Evolutionary conservation across 1,140 invertebrate genomes (phyloP).

Genomic region (Drosophila teissieri): DNA sequence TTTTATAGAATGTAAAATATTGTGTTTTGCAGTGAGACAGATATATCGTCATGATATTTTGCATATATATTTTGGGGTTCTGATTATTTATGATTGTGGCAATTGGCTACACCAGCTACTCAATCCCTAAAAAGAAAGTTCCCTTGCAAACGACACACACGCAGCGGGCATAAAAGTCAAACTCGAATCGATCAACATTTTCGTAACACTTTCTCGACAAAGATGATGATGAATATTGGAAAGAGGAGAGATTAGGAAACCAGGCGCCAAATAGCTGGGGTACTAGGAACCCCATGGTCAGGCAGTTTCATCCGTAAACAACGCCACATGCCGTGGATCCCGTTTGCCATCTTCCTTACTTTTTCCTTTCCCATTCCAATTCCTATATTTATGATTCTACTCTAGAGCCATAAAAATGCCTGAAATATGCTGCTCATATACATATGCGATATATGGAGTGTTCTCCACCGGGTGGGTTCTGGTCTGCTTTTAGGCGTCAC

Average conservation of each 20-base stretch:
- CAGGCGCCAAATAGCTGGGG: conserved; percentile 52
- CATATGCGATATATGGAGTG: conserved; percentile 48
- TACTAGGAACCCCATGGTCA: conserved; percentile 39
- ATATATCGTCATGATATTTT: too few relatives aligned
- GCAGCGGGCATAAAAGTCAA: conserved; percentile 54
- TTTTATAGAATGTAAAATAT: too few relatives aligned
- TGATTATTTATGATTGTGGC: too few relatives aligned
- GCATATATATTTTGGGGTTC: too few relatives aligned
- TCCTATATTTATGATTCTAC: conserved; percentile 22
- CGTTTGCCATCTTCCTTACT: not conserved
- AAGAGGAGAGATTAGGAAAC: conserved; percentile 14
- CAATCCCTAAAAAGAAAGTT: not conserved
- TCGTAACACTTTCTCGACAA: conserved; percentile 24
- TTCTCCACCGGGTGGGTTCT: conserved; percentile 6
- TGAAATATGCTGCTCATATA: conserved; percentile 75
- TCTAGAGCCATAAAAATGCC: conserved; percentile 60
- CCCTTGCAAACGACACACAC: conserved; percentile 11
- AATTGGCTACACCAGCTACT: not conserved
- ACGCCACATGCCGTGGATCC: conserved; percentile 30
- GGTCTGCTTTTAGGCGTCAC: conserved; percentile 55
- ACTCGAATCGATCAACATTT: conserved; percentile 67
- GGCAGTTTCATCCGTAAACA: conserved; percentile 61
- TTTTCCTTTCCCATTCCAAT: not conserved
- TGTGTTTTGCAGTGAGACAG: too few relatives aligned
- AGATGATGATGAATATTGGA: conserved; percentile 34